Evolutionary conservation across 1,140 invertebrate genomes (phyloP).

Genomic region (Portunus trituberculatus): DNA sequence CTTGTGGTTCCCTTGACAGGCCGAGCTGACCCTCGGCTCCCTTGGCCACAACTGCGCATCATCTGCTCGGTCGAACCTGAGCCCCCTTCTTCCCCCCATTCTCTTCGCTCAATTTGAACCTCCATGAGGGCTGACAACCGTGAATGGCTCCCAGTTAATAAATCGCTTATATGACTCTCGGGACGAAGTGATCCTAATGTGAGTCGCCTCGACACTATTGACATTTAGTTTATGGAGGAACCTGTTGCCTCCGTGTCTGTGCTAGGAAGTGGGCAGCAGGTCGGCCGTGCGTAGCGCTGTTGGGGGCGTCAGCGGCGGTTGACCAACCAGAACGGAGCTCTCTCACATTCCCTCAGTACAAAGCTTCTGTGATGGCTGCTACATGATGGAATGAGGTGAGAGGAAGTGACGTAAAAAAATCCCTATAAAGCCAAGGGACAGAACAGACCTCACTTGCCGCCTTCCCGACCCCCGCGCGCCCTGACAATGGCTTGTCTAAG

Average conservation of each 20-base stretch:
- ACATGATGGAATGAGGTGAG: constrained; percentile 46
- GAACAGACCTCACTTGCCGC: constrained; percentile 5
- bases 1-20: constrained; percentile 5
- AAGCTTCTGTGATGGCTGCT: constrained; percentile 5
- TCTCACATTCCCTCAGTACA: not conserved
- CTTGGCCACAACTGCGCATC: constrained; percentile 56
- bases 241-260: constrained; percentile 1
- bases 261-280: not conserved
- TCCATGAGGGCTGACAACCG: constrained; percentile 71
- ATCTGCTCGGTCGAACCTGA: constrained; percentile 56
- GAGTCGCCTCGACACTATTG: constrained; percentile 30
- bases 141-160: constrained; percentile 72
- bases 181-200: constrained; percentile 47
- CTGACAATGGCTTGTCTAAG: not conserved
- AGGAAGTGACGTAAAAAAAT: constrained; percentile 30
- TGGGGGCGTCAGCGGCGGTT: not conserved
- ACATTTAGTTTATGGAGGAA: constrained; percentile 30
- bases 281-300: not conserved
- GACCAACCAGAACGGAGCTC: not conserved
- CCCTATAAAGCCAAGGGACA: constrained; percentile 33
- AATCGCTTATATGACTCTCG: constrained; percentile 68
- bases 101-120: constrained; percentile 66
- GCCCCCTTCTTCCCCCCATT: constrained; percentile 44
- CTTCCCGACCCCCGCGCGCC: not conserved
- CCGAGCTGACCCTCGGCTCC: constrained; percentile 27